Conservation (phyloP, 2,888 invertebrate genomes). For the Nymphalis urticae region DNA sequence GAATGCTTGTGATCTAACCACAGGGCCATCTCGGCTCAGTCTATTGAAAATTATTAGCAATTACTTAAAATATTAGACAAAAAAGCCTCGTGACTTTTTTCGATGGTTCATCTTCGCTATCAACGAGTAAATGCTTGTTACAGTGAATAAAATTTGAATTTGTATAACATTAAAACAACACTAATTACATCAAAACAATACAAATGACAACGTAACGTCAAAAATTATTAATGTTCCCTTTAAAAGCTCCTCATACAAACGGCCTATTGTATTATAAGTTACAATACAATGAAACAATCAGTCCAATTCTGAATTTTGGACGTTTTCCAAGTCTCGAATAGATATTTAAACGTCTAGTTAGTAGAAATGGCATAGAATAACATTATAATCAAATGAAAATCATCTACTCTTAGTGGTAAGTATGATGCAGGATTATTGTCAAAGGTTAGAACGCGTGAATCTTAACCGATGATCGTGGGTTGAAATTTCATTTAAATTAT, state of each 20-base stretch:
- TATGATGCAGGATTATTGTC: not conserved
- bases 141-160: not conserved
- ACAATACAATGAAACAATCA: conserved; percentile 41
- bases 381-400: not conserved
- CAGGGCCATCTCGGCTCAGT: no score
- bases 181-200: not conserved
- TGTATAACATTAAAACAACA: not conserved
- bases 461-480: no score
- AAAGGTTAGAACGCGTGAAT: no score
- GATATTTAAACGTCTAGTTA: conserved; percentile 35
- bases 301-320: conserved; percentile 39
- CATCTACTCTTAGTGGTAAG: not conserved
- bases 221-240: conserved; percentile 2
- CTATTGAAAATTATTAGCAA: no score
- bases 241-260: conserved; percentile 26
- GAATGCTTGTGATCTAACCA: no score
- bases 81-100: no score
- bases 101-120: no score
- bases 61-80: no score
- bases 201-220: not conserved
- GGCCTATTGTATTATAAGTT: conserved; percentile 37
- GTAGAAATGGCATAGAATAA: conserved; percentile 5
- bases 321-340: conserved; percentile 37
- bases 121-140: no score
- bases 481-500: no score